Base-by-base conservation (phyloP, 2,797 vertebrate species). In the Dicrostonyx torquatus region DNA sequence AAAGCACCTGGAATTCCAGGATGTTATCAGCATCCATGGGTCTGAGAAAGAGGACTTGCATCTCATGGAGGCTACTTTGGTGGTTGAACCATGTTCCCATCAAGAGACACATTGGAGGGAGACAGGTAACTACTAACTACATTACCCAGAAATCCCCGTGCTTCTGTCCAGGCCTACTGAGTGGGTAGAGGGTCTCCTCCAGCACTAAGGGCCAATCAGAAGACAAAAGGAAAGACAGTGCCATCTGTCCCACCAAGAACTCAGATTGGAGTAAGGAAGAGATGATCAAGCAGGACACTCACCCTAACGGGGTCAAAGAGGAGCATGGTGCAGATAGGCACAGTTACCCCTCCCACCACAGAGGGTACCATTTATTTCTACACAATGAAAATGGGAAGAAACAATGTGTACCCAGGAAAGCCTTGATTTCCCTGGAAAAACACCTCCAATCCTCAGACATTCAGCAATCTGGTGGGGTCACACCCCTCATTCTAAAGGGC, bases 111-210 rank as follows among this genome's bases (percentile, higher is more conserved):
- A 50, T 58, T n/a, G 24, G 78, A 53, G 24, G 48, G 24, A 89
- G 40, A 13, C 29, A 43, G 13, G 24, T 37, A 90, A 93, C 90
- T 91, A 93, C 82, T 37, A 90, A 93, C 90, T 92, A 93, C 78
- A 87, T 78, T 70, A 93, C 93, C 89, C 92, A 96, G 50, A 87
- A 88, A 79, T n/a, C 48, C 76, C 31, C 58, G 14, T 0, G 5
- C 20, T 34, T 37, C 4, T 70, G 22, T 70, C 34, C 18, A 73
- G 58, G 34, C 45, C 45, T 79, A 58, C 87, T 11, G n/a, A 29
- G 12, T 22, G 18, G 37, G 55, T 72, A 40, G n/a, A 43, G 22
- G 15, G 26, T n/a, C 66, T 79, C 45, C n/a, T 22, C 17, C 37
- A 68, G 55, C 20, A 18, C 50, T 48, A 64, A 50, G 43, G 55